Percentiles rank a stretch among this genome's conserved stretches.
These are phyloP conservation scores for Neotragus pygmaeus DNA, from an alignment of 2,113 vertebrate genomes.

Conservation along the genomic window DNA sequence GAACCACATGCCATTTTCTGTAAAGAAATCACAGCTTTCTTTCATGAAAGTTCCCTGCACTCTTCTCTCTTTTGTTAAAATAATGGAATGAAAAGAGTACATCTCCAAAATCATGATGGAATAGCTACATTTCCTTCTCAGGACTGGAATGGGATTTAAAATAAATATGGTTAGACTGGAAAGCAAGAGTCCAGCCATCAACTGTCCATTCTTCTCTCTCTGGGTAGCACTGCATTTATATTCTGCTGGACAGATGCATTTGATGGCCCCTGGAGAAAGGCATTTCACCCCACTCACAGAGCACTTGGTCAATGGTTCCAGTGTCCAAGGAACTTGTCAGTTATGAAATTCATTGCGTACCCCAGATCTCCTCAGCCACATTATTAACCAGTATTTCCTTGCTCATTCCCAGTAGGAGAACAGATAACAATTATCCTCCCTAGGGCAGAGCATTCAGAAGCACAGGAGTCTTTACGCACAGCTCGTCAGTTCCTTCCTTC, in stretches of 20 bases:
- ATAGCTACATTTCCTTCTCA: not conserved
- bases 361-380: slow-evolving; percentile 4
- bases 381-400: slow-evolving; percentile 21
- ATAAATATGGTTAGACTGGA: not conserved
- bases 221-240: slow-evolving; percentile 33
- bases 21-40: not conserved
- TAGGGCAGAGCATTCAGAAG: not conserved
- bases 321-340: slow-evolving; percentile 48
- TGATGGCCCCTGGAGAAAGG: slow-evolving; percentile 34
- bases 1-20: not conserved
- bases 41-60: not conserved
- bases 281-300: slow-evolving; percentile 45
- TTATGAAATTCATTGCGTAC: slow-evolving; percentile 54
- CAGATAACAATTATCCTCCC: slow-evolving; percentile 49
- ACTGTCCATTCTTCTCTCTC: slow-evolving; percentile 10
- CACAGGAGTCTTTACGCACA: not conserved
- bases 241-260: slow-evolving; percentile 45
- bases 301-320: slow-evolving; percentile 46
- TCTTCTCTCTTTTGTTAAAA: not conserved
- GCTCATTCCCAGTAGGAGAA: slow-evolving; percentile 35
- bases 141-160: slow-evolving; percentile 18
- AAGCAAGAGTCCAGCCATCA: not conserved
- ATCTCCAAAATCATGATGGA: not conserved
- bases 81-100: not conserved
- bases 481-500: slow-evolving; percentile 31